Evolutionary conservation across 2,113 vertebrate genomes (phyloP), one percentile per base, ranked within the genome.

Genomic region (Fulmarus glacialis): DNA sequence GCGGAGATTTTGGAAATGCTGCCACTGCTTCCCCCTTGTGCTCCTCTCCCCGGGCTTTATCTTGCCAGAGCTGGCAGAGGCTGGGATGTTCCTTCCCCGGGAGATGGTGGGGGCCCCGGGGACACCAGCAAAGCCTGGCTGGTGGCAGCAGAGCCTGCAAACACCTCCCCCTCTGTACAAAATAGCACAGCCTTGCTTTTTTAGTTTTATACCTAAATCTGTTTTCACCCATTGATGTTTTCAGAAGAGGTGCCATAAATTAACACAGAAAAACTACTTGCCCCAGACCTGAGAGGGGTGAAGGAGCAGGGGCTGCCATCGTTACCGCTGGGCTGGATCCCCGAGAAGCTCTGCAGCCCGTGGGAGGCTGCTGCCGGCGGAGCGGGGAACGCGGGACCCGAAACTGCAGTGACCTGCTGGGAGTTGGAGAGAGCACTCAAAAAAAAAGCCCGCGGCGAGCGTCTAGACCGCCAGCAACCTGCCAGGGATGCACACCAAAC

Each of bases 401-500:
- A 55, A 74, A 52, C 63, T 0, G 56, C 77, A 85, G 93, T 3
- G 73, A 89, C 77, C 68, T 38, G 93, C 93, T 70, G 89, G 73
- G 91, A 95, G 81, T 30, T 90, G 94, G 96, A 79, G 66, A 60
- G 50, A 26, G 1, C 7, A n/a, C n/a, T n/a, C n/a, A n/a, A n/a
- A n/a, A n/a, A n/a, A n/a, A n/a, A n/a, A n/a, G n/a, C n/a, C n/a
- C n/a, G n/a, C n/a, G n/a, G n/a, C n/a, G n/a, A n/a, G n/a, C n/a
- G n/a, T n/a, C n/a, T n/a, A n/a, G n/a, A n/a, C 45, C 2, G 6
- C 63, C 78, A 90, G 84, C 93, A 87, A 47, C 92, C 93, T 96
- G 92, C 96, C 91, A 94, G 84, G 94, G 95, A 94, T 15, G 84
- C 93, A 88, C 96, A 96, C 93, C 94, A 96, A 97, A 92, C 94